Base-by-base conservation (phyloP, 2,888 invertebrate genomes). In the Oxycera nigricornis region DNA sequence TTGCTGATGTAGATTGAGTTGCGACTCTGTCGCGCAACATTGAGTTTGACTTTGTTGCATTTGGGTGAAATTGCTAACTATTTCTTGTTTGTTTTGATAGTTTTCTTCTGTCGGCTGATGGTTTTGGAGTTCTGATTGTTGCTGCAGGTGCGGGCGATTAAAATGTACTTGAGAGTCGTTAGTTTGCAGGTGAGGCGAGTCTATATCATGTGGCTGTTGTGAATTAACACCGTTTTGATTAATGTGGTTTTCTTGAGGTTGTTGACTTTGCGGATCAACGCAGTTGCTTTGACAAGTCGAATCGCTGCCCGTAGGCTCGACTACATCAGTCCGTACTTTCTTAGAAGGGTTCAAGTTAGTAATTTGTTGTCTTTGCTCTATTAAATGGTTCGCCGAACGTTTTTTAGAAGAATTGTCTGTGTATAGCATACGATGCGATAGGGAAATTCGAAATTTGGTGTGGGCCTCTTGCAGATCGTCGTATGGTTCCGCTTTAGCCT, bases 391-490 rank as follows among this genome's bases (percentile, higher is more conserved):
- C 57, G 88, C 88, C 78, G 87, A 87, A 79, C 88, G 87, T 77
- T 88, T 86, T 81, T 87, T 88, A 1, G 88, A 88, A 4, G 88
- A 87, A 68, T 87, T 88, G 79, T 88, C 88, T 80, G 90, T 91
- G 81, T 89, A 90, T 68, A 91, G 85, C 86, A 90, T 89, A 84
- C 90, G 87, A 82, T 90, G 89, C 39, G 90, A 91, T 78, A 92
- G 89, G 78, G 91, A 89, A 74, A 91, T 86, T 83, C 92, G 91
- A 80, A 94, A 93, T 83, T 92, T 92, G 82, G 88, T 89, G 81
- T 94, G 91, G 2, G 94, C 93, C 80, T 89, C 88, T 79, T 91
- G 89, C 28, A 95, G 86, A 82, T 92, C 92, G 77, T 92, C 91
- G 75, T 88, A 86, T 1, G 96, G 96, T 81, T 95, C 91, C 0